Evolutionary conservation across 2,113 vertebrate genomes (phyloP), one percentile per base, ranked within the genome.

Genomic region (Petrocephalus zakoni): DNA sequence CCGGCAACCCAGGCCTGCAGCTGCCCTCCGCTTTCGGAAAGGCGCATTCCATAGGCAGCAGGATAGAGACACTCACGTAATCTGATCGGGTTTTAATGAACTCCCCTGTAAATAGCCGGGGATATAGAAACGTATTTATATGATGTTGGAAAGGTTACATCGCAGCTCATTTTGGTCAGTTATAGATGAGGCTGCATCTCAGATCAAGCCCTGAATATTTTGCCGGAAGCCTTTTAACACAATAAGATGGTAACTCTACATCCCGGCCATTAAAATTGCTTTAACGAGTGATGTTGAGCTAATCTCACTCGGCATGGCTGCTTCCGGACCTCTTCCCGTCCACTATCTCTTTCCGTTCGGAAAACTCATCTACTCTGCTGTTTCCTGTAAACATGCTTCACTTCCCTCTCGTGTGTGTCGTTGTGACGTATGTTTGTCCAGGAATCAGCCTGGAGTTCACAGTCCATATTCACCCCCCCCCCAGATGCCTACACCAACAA

Each of bases 401-500:
- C 5, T 49, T 11, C 34, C 34, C 6, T 68, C 5, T 4, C 29
- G 5, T 75, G 15, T 3, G 5, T 49, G 37, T 49, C 19, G 7
- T 83, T 11, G 78, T n/a, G 19, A 46, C 8, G 42, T 3, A 3
- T 42, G 9, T 47, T 46, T 49, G 21, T 9, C 81, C 5, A 10
- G 81, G 81, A 83, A 22, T 22, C 78, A 11, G 9, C 75, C 42
- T 6, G 13, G 37, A 75, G 25, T 34, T 34, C 29, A 19, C 15
- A 6, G 75, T 42, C 47, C 8, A 52, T 34, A 11, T 13, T 22
- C 68, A 22, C 52, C 42, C 10, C 53, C 6, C 25, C 72, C 52
- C 17, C 81, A 99, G 98, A 99, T 94, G 98, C 98, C 51, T 99
- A 99, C 93, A 99, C 98, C 42, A 99, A 97, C 88, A 97, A 98